phyloP scores from a whole-genome alignment of 2,113 vertebrate genomes.

The Oncorhynchus kisutch region DNA sequence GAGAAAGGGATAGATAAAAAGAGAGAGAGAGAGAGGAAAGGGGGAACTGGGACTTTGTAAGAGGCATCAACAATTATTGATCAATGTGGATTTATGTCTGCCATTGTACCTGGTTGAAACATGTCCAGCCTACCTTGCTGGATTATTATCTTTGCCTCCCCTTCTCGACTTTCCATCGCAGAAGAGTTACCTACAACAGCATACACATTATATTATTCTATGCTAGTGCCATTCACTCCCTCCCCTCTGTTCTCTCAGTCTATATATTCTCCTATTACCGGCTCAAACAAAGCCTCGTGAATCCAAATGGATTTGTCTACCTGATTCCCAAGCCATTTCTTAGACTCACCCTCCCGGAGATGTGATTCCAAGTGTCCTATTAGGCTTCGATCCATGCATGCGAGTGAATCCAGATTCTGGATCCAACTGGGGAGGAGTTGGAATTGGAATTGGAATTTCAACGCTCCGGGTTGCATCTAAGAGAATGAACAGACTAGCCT shows the following conservation, averaged over 20 bases:
- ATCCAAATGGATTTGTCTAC: slow-evolving; percentile 53
- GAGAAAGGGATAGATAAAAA: not conserved
- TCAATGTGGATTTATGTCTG: slow-evolving; percentile 53
- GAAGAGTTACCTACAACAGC: not conserved
- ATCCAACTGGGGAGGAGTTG: not conserved
- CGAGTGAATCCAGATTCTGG: slow-evolving; percentile 23
- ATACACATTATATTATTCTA: too few species aligned
- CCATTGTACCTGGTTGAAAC: slow-evolving; percentile 56
- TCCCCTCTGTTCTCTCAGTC: slow-evolving; percentile 24
- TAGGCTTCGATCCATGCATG: slow-evolving; percentile 21
- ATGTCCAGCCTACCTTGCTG: slow-evolving; percentile 15
- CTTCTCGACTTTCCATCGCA: slow-evolving; percentile 28
- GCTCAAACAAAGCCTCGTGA: slow-evolving; percentile 45
- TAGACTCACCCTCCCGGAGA: not conserved
- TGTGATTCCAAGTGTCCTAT: slow-evolving; percentile 14
- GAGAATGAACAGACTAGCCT: not conserved
- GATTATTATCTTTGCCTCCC: slow-evolving; percentile 20
- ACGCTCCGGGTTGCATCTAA: not conserved
- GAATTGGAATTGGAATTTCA: slow-evolving; percentile 36
- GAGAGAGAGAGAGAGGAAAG: slow-evolving; percentile 2
- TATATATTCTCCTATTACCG: slow-evolving; percentile 42
- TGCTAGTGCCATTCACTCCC: not conserved
- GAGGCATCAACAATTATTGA: slow-evolving; percentile 65
- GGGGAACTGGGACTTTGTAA: slow-evolving; percentile 51
- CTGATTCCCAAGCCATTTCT: slow-evolving; percentile 39